Conservation (phyloP, 2,113 vertebrate species). For the Vidua macroura region DNA sequence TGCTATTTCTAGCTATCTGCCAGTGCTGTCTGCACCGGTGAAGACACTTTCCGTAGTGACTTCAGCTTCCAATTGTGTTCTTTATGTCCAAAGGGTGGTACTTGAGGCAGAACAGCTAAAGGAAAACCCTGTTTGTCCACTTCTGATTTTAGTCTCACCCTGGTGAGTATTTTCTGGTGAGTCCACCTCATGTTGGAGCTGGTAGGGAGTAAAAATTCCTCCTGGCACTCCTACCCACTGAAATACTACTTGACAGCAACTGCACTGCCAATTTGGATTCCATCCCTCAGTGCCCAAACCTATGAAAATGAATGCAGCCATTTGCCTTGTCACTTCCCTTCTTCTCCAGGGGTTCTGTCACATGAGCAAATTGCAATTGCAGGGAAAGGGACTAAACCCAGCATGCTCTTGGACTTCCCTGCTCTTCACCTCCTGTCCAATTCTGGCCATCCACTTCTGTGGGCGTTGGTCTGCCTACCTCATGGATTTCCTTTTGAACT, state of each 20-base stretch:
- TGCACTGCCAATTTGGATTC: not conserved
- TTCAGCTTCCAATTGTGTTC: not conserved
- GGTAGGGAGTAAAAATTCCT: not conserved
- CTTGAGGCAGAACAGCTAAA: not conserved
- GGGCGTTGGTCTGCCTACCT: not conserved
- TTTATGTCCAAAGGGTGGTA: not conserved
- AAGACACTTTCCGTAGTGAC: not conserved
- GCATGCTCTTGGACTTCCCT: not conserved
- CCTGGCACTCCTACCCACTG: rapidly evolving
- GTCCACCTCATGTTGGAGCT: not conserved
- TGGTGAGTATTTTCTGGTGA: not conserved
- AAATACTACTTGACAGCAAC: not conserved
- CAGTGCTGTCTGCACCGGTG: not conserved
- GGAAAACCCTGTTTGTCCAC: not conserved
- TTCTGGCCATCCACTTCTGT: not conserved
- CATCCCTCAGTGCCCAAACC: not conserved
- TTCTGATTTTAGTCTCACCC: not conserved
- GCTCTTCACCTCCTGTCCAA: not conserved
- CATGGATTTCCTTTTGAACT: not conserved
- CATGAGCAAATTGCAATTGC: not conserved
- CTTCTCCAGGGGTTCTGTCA: not conserved
- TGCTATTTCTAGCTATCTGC: not conserved
- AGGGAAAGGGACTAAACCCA: not conserved
- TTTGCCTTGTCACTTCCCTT: not conserved
- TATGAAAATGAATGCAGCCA: not conserved